Evolutionary conservation across 2,113 vertebrate genomes (phyloP).

Genomic region (Dicaeum eximium): DNA sequence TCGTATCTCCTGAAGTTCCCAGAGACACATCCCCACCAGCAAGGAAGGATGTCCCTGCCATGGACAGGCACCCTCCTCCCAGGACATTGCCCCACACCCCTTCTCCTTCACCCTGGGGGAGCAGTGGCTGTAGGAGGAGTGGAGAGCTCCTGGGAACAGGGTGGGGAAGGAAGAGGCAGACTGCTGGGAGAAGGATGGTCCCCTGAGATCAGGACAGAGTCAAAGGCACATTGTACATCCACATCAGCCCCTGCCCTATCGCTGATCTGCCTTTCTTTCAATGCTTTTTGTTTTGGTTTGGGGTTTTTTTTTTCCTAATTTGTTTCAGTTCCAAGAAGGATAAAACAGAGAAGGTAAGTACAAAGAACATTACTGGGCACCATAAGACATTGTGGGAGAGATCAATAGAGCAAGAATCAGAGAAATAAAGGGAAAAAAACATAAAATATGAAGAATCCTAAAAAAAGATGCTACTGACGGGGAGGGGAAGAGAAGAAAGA

Average conservation of each 20-base stretch:
- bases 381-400: fast-evolving
- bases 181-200: neutral
- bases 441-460: neutral
- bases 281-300: neutral
- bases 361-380: neutral
- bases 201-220: neutral
- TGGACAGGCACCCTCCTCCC: neutral
- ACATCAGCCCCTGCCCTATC: neutral
- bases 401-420: neutral
- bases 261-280: neutral
- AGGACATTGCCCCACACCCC: fast-evolving
- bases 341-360: neutral
- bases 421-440: neutral
- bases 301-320: neutral
- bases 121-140: neutral
- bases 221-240: neutral
- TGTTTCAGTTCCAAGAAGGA: neutral
- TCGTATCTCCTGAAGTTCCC: neutral
- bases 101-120: neutral
- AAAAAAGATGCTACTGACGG: neutral
- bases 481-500: neutral
- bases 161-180: neutral
- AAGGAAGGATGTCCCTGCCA: fast-evolving
- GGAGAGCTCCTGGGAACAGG: neutral
- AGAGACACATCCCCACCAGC: neutral